These are phyloP conservation scores for Dascyllus trimaculatus DNA, from an alignment of 2,113 vertebrate genomes.

Conservation along the genomic window DNA sequence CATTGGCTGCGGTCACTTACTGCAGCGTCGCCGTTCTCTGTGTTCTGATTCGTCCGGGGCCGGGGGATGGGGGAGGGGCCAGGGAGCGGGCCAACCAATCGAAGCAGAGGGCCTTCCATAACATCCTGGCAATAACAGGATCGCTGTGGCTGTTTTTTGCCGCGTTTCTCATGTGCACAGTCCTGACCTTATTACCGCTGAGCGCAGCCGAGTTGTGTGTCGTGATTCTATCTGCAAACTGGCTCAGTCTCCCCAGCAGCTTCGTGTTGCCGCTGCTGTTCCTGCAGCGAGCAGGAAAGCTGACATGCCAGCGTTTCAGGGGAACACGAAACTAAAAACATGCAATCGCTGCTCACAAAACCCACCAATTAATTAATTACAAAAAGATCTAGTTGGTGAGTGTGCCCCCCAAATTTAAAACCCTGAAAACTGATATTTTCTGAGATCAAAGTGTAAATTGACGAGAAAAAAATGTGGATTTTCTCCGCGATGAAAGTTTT, in stretches of 20 bases:
- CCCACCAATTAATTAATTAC: background rate
- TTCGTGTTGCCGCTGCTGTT: conserved; percentile 28
- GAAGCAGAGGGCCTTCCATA: background rate
- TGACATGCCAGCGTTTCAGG: background rate
- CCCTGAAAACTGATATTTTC: too few relatives aligned
- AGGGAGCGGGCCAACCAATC: background rate
- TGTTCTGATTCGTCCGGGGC: background rate
- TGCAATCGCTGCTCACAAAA: background rate
- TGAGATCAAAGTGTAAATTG: too few relatives aligned
- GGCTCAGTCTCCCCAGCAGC: conserved; percentile 9
- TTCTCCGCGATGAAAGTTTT: too few relatives aligned
- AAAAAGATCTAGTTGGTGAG: too few relatives aligned
- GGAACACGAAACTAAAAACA: background rate
- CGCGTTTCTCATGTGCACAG: background rate
- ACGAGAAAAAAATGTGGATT: too few relatives aligned
- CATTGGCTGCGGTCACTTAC: background rate
- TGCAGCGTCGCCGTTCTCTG: background rate
- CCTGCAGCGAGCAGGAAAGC: conserved; percentile 6
- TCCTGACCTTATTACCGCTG: rapidly evolving
- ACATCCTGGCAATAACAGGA: background rate
- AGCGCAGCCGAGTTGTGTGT: background rate
- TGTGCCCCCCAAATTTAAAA: too few relatives aligned
- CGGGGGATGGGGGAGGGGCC: background rate
- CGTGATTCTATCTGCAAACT: rapidly evolving
- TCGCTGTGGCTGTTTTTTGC: background rate